These are phyloP conservation scores for Caenorhabditis macrosperma DNA, from an alignment of 2,888 invertebrate genomes.

Conservation along the genomic window DNA sequence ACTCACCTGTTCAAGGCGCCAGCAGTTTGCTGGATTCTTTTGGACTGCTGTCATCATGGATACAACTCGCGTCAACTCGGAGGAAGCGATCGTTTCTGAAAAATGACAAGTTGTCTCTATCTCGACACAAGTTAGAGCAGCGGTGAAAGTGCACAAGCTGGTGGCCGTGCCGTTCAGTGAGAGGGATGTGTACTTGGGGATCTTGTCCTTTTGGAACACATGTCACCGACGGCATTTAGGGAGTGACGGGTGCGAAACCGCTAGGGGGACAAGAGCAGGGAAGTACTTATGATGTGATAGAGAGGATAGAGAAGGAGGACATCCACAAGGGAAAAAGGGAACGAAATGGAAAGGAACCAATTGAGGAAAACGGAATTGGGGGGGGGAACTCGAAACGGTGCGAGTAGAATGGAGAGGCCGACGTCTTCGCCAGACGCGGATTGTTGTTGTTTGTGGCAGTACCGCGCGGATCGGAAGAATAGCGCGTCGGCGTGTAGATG, in stretches of 20 bases:
- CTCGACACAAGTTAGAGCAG: not conserved
- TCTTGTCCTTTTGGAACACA: conserved; percentile 1
- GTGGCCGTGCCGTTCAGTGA: conserved; percentile 26
- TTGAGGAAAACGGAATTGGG: not conserved
- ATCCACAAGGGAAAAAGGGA: not conserved
- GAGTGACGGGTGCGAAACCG: not conserved
- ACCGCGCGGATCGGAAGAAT: conserved; percentile 50
- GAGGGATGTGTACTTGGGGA: not conserved
- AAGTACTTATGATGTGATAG: not conserved
- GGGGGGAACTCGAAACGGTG: conserved; percentile 23
- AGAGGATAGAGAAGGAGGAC: not conserved
- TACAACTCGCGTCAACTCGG: not conserved
- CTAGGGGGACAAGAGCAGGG: not conserved
- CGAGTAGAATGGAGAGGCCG: conserved; percentile 33
- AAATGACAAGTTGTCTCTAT: not conserved
- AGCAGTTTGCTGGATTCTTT: conserved; percentile 40
- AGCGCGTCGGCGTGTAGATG: conserved; percentile 47
- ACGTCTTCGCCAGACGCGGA: conserved; percentile 56
- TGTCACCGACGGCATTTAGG: not conserved
- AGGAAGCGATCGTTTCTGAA: conserved; percentile 2
- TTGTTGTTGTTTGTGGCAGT: conserved; percentile 55
- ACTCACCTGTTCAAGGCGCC: conserved; percentile 53
- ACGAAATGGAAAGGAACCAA: not conserved
- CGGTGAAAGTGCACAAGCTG: conserved; percentile 30
- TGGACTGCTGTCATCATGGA: conserved; percentile 27